A percentile compares a stretch with the other conserved stretches of the same genome.
Evolutionary conservation across 1,140 invertebrate species (phyloP).

Genomic region (Steinernema feltiae): DNA sequence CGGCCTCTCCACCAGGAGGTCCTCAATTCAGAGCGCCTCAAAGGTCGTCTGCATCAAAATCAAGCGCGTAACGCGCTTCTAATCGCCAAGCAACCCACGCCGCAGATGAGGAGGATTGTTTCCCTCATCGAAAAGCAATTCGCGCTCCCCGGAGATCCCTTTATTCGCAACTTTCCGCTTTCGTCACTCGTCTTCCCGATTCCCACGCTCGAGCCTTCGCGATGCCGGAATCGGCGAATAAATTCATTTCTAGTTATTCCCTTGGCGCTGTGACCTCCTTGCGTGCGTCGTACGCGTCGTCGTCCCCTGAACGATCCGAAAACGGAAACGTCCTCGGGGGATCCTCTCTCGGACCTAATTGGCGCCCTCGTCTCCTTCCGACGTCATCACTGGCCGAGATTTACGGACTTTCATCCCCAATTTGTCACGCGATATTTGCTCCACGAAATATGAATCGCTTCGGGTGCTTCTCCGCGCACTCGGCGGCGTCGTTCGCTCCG

Average conservation of each 20-base stretch:
- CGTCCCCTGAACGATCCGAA: neutral
- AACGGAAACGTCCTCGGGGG: neutral
- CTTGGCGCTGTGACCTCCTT: neutral
- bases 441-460: neutral
- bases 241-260: too few relatives aligned
- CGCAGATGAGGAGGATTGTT: neutral
- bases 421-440: conserved; percentile 8
- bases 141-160: neutral
- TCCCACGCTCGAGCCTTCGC: neutral
- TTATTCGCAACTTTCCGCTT: neutral
- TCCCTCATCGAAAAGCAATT: neutral
- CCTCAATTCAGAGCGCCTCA: too few relatives aligned
- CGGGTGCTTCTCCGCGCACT: neutral
- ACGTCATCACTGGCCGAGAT: neutral
- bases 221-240: neutral
- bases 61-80: neutral
- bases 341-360: neutral
- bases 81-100: neutral
- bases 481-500: neutral
- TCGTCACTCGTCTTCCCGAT: neutral
- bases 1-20: too few relatives aligned
- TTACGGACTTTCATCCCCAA: neutral
- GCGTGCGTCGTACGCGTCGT: neutral
- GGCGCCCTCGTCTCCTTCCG: neutral
- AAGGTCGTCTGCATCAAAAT: too few relatives aligned